phyloP scores from a whole-genome alignment of 2,113 vertebrate species.

The Heptranchias perlo region DNA sequence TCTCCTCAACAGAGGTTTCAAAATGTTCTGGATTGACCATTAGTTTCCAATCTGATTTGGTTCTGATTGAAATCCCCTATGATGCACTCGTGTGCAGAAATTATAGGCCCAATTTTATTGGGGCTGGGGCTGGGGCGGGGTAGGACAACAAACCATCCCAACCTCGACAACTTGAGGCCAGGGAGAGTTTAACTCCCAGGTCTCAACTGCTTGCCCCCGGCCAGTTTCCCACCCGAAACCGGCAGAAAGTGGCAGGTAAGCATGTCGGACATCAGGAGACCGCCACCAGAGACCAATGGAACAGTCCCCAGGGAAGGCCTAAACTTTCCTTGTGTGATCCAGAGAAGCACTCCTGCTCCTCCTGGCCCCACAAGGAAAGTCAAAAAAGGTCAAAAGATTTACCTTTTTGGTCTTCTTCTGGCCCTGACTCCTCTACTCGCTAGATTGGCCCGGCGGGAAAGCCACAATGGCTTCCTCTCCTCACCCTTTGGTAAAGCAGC shows the following conservation, averaged over 20 bases:
- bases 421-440: not conserved
- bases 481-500: too few relatives aligned
- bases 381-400: not conserved
- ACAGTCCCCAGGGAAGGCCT: not conserved
- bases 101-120: not conserved
- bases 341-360: not conserved
- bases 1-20: not conserved
- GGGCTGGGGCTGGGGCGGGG: not conserved
- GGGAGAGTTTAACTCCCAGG: not conserved
- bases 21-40: not conserved
- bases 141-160: not conserved
- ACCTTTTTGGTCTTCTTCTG: not conserved
- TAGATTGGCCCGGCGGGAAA: not conserved
- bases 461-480: too few relatives aligned
- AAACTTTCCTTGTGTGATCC: not conserved
- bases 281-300: not conserved
- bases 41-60: not conserved
- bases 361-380: not conserved
- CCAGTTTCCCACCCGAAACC: not conserved
- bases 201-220: not conserved
- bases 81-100: not conserved
- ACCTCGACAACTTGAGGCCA: not conserved
- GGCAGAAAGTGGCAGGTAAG: not conserved
- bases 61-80: not conserved
- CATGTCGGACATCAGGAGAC: not conserved